Evolutionary conservation across 2,888 invertebrate genomes (phyloP), one percentile per base, ranked within the genome.

Genomic region (Sarcophaga subvicina): DNA sequence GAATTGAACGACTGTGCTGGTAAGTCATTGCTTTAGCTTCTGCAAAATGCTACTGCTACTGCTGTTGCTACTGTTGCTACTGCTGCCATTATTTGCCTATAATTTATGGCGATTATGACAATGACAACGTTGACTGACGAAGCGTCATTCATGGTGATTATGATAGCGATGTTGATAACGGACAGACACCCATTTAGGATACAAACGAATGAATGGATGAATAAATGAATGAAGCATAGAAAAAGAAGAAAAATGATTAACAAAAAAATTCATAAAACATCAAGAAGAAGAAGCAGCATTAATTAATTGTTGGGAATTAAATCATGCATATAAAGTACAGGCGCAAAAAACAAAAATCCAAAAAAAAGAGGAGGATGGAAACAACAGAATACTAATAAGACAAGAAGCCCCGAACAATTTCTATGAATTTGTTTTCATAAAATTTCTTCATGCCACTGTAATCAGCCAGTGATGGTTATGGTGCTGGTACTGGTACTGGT

Each of bases 251-350:
- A 45, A 73, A 54, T n/a, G 37, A 37, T 37, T 37, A 37, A 37
- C 37, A 37, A 37, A 54, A 54, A 54, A 54, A 22, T 22, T 14
- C 4, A 14, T 1, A 54, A 14, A 59, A 11, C 14, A 79, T 70
- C 6, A 75, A 66, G 17, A 54, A 77, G 37, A 64, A 47, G 25
- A 47, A 64, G 54, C 25, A 66, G 59, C 76, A 78, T 72, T 81
- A 84, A 87, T 87, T 84, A 87, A 87, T 87, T 66, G 77, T 45
- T 64, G 25, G 62, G 78, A 71, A 79, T 82, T 79, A 78, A 87
- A 82, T 82, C 79, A 84, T 69, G 79, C 87, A 83, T 83, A 78
- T 27, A 78, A 81, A 77, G 59, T 27, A 78, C 75, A 77, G 63
- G 20, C 47, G 20, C 14, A 54, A 70, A 14, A 66, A 75, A 11